Evolutionary conservation across 2,888 invertebrate species (phyloP).

Genomic region (Synanthedon vespiformis): DNA sequence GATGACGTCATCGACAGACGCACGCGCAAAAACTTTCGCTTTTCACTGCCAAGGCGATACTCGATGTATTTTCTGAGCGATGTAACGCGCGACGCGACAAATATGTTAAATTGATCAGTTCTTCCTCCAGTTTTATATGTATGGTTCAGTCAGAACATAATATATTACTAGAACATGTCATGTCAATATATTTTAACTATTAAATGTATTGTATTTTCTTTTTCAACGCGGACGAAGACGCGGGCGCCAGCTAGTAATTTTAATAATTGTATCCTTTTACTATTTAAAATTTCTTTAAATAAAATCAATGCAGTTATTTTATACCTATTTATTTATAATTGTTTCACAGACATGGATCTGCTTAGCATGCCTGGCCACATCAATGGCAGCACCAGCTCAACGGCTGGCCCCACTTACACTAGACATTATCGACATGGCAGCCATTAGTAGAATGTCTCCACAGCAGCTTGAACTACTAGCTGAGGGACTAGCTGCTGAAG

Average conservation of each 20-base stretch:
- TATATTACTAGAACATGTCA: too few relatives aligned
- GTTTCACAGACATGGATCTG: constrained; percentile 17
- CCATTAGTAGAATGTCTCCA: constrained; percentile 61
- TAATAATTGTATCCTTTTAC: too few relatives aligned
- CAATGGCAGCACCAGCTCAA: constrained; percentile 40
- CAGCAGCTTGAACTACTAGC: constrained; percentile 57
- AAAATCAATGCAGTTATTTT: too few relatives aligned
- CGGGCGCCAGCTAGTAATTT: too few relatives aligned
- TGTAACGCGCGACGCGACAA: background rate
- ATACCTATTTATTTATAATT: too few relatives aligned
- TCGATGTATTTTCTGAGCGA: constrained; percentile 9
- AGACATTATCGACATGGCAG: constrained; percentile 62
- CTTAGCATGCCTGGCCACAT: constrained; percentile 40
- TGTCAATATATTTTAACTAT: too few relatives aligned
- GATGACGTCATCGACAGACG: constrained; percentile 19
- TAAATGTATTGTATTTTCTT: too few relatives aligned
- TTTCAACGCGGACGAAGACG: too few relatives aligned
- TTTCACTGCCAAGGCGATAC: constrained; percentile 69
- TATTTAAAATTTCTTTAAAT: too few relatives aligned
- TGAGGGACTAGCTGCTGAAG: constrained; percentile 59
- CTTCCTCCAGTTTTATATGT: background rate
- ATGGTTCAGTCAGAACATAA: background rate
- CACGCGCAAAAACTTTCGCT: constrained; percentile 51
- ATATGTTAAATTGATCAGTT: too few relatives aligned
- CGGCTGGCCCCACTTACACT: constrained; percentile 29